Percentiles rank a stretch among this genome's conserved stretches.
Evolutionary conservation across 2,888 invertebrate species (phyloP).

Genomic region (Aromia moschata): DNA sequence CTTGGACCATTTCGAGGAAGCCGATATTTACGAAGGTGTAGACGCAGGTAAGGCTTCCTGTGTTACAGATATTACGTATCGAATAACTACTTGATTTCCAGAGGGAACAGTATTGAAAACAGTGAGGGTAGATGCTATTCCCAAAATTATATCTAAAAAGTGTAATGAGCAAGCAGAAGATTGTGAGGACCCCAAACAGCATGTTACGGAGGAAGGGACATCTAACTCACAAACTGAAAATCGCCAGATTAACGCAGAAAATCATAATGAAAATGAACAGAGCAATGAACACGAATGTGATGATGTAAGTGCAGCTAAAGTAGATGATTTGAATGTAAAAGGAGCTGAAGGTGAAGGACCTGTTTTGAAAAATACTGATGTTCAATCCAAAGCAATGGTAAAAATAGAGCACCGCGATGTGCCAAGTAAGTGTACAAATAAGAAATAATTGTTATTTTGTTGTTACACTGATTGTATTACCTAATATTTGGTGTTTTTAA

Average conservation of each 20-base stretch:
- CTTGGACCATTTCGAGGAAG: slow-evolving; percentile 53
- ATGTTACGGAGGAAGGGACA: neutral
- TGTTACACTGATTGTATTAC: too few relatives aligned
- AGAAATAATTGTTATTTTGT: too few relatives aligned
- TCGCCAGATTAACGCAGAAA: neutral
- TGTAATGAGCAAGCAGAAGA: too few relatives aligned
- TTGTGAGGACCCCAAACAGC: neutral
- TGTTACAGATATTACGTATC: neutral
- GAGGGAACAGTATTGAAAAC: slow-evolving; percentile 14
- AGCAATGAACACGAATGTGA: neutral
- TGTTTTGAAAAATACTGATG: too few relatives aligned
- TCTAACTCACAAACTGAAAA: neutral
- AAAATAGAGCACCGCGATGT: too few relatives aligned
- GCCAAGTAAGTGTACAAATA: too few relatives aligned
- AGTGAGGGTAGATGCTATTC: slow-evolving; percentile 9
- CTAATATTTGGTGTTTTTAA: too few relatives aligned
- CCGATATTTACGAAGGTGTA: slow-evolving; percentile 26
- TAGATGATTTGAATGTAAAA: too few relatives aligned
- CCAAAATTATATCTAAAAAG: neutral
- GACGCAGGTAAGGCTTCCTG: slow-evolving; percentile 16
- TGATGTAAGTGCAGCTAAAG: too few relatives aligned
- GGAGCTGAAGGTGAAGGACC: too few relatives aligned
- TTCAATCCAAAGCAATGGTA: too few relatives aligned
- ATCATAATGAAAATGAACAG: neutral
- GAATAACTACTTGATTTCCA: neutral